phyloP scores from a whole-genome alignment of 1,140 invertebrate species.

The Centruroides vittatus region DNA sequence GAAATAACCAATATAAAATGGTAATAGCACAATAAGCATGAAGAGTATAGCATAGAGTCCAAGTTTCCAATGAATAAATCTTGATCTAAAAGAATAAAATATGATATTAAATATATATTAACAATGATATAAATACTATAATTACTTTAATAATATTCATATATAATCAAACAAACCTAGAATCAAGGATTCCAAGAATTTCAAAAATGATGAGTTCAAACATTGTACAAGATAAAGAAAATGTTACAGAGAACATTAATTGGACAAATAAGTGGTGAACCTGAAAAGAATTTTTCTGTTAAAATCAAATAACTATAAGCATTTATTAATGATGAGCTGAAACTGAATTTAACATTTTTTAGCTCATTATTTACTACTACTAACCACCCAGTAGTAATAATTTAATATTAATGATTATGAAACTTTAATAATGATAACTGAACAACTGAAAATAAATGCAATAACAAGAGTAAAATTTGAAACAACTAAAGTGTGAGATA shows the following conservation, averaged over 20 bases:
- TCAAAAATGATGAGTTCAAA: conserved; percentile 99
- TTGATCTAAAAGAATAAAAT: conserved; percentile 47
- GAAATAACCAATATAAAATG: conserved; percentile 94
- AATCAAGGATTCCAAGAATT: conserved; percentile 83
- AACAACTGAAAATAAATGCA: no score
- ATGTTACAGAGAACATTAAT: conserved; percentile 91
- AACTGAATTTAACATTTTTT: neutral
- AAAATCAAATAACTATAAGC: conserved; percentile 10
- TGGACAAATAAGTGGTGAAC: conserved; percentile 87
- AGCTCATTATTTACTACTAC: neutral
- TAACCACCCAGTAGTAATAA: neutral
- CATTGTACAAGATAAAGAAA: conserved; percentile 96
- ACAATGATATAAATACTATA: neutral
- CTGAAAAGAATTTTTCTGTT: conserved; percentile 18
- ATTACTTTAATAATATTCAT: neutral
- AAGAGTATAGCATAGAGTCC: conserved; percentile 81
- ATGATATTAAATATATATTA: neutral
- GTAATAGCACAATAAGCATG: conserved; percentile 90
- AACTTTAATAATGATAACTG: no score
- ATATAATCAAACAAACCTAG: conserved; percentile 37
- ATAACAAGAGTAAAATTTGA: no score
- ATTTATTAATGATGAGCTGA: no score
- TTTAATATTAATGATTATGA: no score
- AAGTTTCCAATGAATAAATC: conserved; percentile 92
- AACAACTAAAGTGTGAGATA: no score